These are phyloP conservation scores for Pteronotus mesoamericanus DNA, from an alignment of 2,797 vertebrate genomes.

Conservation along the genomic window DNA sequence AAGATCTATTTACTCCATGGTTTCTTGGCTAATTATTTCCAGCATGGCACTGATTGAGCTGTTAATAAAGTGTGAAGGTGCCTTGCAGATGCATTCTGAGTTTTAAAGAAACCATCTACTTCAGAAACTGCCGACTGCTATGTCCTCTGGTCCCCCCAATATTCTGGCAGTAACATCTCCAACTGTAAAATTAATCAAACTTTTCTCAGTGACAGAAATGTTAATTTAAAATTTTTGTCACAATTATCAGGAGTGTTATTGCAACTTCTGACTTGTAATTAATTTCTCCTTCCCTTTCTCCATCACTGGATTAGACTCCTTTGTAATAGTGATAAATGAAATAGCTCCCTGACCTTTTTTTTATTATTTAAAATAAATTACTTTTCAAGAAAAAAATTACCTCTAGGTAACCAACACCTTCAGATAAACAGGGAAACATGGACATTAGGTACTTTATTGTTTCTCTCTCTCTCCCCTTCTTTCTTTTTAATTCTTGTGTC, in stretches of 20 bases:
- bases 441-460: conserved; percentile 63
- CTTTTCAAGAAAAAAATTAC: conserved; percentile 77
- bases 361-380: conserved; percentile 82
- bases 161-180: conserved; percentile 83
- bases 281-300: conserved; percentile 86
- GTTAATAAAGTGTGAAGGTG: conserved; percentile 92
- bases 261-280: conserved; percentile 87
- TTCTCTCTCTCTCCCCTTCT: neutral
- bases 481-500: conserved; percentile 43
- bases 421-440: conserved; percentile 74
- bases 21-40: conserved; percentile 83
- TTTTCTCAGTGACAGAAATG: conserved; percentile 85
- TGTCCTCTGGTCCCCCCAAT: conserved; percentile 81
- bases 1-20: conserved; percentile 77
- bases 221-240: conserved; percentile 89
- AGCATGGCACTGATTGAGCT: conserved; percentile 85
- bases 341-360: conserved; percentile 81
- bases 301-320: conserved; percentile 80
- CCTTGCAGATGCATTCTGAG: conserved; percentile 81
- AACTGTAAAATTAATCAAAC: conserved; percentile 89
- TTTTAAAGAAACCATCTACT: conserved; percentile 82
- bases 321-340: conserved; percentile 86
- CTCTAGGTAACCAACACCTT: conserved; percentile 80
- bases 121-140: conserved; percentile 85
- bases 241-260: conserved; percentile 86